A percentile compares a stretch with the other conserved stretches of the same genome.
Conservation (phyloP, 1,140 invertebrate species). For the Drosophila prosaltans region DNA sequence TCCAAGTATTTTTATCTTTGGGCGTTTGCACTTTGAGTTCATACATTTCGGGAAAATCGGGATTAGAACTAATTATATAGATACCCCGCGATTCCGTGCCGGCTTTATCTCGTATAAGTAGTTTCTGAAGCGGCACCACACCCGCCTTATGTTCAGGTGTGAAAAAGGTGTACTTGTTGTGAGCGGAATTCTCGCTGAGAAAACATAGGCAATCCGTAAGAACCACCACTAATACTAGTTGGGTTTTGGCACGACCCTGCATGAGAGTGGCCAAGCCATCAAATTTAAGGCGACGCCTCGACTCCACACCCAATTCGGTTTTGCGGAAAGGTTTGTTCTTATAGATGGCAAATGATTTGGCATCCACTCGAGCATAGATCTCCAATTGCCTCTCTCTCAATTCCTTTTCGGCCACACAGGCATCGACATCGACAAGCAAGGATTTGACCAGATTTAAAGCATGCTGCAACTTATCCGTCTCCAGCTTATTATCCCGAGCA, state of each 20-base stretch:
- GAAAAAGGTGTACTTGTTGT: slow-evolving; percentile 92
- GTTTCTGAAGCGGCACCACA: slow-evolving; percentile 94
- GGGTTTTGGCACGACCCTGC: slow-evolving; percentile 93
- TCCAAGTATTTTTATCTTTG: slow-evolving; percentile 95
- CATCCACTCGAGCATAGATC: slow-evolving; percentile 96
- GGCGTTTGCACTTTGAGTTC: slow-evolving; percentile 95
- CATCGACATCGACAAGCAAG: slow-evolving; percentile 94
- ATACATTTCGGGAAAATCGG: slow-evolving; percentile 96
- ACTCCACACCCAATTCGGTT: slow-evolving; percentile 93
- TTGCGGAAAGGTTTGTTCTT: slow-evolving; percentile 95
- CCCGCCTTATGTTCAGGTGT: slow-evolving; percentile 95
- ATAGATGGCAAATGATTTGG: slow-evolving; percentile 93
- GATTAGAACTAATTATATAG: slow-evolving; percentile 94
- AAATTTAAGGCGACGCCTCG: slow-evolving; percentile 92
- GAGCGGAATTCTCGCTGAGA: slow-evolving; percentile 91
- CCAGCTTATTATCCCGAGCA: slow-evolving; percentile 89
- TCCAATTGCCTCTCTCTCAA: slow-evolving; percentile 94
- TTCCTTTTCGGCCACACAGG: slow-evolving; percentile 95
- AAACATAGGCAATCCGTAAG: slow-evolving; percentile 96
- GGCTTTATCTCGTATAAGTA: slow-evolving; percentile 96
- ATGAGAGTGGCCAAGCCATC: slow-evolving; percentile 93
- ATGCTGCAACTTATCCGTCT: slow-evolving; percentile 89
- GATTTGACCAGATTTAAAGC: slow-evolving; percentile 92
- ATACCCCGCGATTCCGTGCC: slow-evolving; percentile 93
- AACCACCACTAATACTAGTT: slow-evolving; percentile 93